A percentile compares a stretch with the other conserved stretches of the same genome.
Evolutionary conservation across 1,140 invertebrate genomes (phyloP).

Genomic region (Drosophila ambigua): DNA sequence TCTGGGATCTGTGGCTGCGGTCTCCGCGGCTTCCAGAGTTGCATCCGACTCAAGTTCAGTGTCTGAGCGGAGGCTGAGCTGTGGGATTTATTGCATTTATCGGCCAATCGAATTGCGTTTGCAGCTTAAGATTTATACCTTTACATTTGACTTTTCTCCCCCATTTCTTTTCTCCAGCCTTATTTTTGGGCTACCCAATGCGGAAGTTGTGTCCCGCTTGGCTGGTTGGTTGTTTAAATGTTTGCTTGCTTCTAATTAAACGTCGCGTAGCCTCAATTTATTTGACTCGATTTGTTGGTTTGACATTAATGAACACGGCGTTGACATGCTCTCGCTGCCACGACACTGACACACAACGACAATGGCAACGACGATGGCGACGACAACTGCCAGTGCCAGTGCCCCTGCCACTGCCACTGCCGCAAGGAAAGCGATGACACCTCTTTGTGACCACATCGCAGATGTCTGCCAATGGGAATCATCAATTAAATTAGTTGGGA

Average conservation of each 20-base stretch:
- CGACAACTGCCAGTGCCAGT: background rate
- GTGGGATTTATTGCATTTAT: conserved; percentile 76
- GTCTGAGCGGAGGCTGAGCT: conserved; percentile 21
- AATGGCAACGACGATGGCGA: conserved; percentile 2
- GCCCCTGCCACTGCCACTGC: background rate
- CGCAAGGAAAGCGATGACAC: conserved; percentile 53
- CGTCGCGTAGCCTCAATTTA: conserved; percentile 68
- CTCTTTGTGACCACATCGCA: conserved; percentile 55
- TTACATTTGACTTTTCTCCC: conserved; percentile 43
- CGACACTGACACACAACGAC: conserved; percentile 53
- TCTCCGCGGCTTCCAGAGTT: background rate
- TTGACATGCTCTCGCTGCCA: conserved; percentile 71
- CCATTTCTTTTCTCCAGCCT: conserved; percentile 10
- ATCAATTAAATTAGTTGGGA: conserved; percentile 78
- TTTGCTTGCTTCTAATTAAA: conserved; percentile 63
- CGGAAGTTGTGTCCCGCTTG: conserved; percentile 48
- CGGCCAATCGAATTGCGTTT: conserved; percentile 74
- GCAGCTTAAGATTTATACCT: conserved; percentile 69
- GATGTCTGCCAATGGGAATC: conserved; percentile 70
- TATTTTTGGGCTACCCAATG: conserved; percentile 44
- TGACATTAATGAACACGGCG: conserved; percentile 77
- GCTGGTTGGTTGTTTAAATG: background rate
- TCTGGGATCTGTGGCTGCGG: background rate
- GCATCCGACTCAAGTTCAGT: conserved; percentile 28
- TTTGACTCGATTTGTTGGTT: conserved; percentile 64